Base-by-base conservation (phyloP, 2,113 vertebrate species). In the Elaphurus davidianus region DNA sequence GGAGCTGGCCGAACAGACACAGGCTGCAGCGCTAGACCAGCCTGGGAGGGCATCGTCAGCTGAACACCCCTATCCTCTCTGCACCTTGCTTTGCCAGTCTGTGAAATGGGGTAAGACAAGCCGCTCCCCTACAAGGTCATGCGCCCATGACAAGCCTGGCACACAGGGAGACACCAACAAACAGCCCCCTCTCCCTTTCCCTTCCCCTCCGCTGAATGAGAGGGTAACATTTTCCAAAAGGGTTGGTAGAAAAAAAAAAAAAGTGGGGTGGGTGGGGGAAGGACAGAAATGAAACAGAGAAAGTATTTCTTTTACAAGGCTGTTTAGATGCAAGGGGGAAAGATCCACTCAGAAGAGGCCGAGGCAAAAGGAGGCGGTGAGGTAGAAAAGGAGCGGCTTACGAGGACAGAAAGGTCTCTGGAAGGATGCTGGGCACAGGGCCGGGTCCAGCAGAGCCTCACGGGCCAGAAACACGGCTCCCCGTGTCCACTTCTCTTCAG, bases 381-480 rank as follows among this genome's bases (percentile, higher is more conserved):
- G 16, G 1, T 3, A 55, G 62, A 7, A 36, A 76, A 60, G 43
- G 21, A 78, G 23, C 8, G 0, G 7, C 78, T 82, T 40, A 11
- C 0, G 7, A 27, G 43, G 36, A 57, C 81, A 1, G 25, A 40
- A 21, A 7, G 3, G 3, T 7, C 33, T 47, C 81, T 54, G 25
- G 0, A n/a, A 25, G n/a, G 23, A 3, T 6, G 13, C 33, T 14
- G 33, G 43, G 23, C 43, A 8, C 1, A 1, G 45, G 1, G 16
- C 6, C 1, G 13, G 4, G 27, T 17, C 40, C 28, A 4, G 52
- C 1, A 1, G 7, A 71, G 55, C 50, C 33, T 85, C 13, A 0
- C 1, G 1, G 45, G 40, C 57, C 60, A n/a, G 33, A 7, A 8
- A 33, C 79, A n/a, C 13, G 6, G 47, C 11, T 78, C 54, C 36